These are phyloP conservation scores for Babyrousa celebensis DNA, from an alignment of 2,797 vertebrate species.

Conservation along the genomic window DNA sequence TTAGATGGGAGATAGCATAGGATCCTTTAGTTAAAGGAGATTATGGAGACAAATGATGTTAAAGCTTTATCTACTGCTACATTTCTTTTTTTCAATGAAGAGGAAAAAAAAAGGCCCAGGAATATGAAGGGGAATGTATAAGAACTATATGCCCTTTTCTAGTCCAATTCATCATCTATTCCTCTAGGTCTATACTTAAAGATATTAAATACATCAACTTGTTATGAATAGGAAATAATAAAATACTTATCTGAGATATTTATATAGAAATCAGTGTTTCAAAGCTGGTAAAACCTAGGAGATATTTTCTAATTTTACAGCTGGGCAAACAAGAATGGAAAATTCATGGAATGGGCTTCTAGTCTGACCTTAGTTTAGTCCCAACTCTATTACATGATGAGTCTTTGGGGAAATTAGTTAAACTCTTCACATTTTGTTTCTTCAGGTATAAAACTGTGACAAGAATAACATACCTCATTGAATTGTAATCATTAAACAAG, in stretches of 20 bases:
- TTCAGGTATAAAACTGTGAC: background rate
- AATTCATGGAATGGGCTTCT: background rate
- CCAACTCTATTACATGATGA: background rate
- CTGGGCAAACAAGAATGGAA: background rate
- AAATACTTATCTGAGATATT: background rate
- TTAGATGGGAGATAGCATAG: background rate
- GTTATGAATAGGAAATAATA: background rate
- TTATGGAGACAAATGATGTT: background rate
- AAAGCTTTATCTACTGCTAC: background rate
- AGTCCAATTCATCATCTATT: background rate
- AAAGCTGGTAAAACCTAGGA: background rate
- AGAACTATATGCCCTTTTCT: background rate
- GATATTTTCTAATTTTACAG: background rate
- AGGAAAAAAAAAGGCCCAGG: background rate
- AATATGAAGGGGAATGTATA: background rate
- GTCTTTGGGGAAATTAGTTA: background rate
- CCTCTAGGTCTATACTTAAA: background rate
- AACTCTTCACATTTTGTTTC: conserved; percentile 34
- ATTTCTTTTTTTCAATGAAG: background rate
- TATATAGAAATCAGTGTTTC: background rate
- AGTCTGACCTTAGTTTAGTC: background rate
- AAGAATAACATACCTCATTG: background rate
- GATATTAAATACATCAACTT: background rate
- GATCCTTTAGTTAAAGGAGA: background rate
- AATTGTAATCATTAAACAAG: background rate